Evolutionary conservation across 2,113 vertebrate genomes (phyloP), one percentile per base, ranked within the genome.

Genomic region (Pagrus major): DNA sequence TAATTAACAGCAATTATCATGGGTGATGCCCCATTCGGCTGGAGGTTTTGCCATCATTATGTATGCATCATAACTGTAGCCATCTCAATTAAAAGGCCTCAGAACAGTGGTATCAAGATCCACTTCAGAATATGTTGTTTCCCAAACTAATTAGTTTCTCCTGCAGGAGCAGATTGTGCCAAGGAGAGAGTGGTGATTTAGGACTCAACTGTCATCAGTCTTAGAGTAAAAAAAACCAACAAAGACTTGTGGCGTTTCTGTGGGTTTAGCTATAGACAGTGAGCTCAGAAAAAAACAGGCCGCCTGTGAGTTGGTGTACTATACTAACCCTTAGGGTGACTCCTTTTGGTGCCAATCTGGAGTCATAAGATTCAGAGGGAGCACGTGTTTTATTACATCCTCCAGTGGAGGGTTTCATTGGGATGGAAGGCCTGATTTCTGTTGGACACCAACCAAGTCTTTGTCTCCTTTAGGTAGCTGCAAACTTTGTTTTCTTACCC

Each of bases 381-480:
- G 76, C 68, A 76, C 18, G 29, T 82, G 78, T 65, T 77, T 75
- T 58, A 89, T 88, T 85, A 81, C 60, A 72, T 68, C 72, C 84
- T 83, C 78, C 85, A 85, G 2, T 80, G 74, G 78, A 86, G 76
- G 78, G 64, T 64, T 83, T 87, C 52, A 71, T 80, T 66, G 18
- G 11, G 25, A 44, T 2, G 5, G n/a, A 6, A 69, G 37, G 46
- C 29, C 64, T 44, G 56, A 61, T 78, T 80, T 80, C 54, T 66
- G n/a, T 3, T 85, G 69, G 76, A 78, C 68, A 58, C 41, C 14
- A 29, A 86, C 52, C 77, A 83, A 63, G 33, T 39, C 23, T 60
- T 80, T 76, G 49, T 81, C 64, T n/a, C 49, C 16, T 64, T 66
- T 39, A 71, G 10, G 16, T 64, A 37, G 56, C 15, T 33, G 39